Evolutionary conservation across 2,113 vertebrate genomes (phyloP), one percentile per base, ranked within the genome.

Genomic region (Nymphicus hollandicus): DNA sequence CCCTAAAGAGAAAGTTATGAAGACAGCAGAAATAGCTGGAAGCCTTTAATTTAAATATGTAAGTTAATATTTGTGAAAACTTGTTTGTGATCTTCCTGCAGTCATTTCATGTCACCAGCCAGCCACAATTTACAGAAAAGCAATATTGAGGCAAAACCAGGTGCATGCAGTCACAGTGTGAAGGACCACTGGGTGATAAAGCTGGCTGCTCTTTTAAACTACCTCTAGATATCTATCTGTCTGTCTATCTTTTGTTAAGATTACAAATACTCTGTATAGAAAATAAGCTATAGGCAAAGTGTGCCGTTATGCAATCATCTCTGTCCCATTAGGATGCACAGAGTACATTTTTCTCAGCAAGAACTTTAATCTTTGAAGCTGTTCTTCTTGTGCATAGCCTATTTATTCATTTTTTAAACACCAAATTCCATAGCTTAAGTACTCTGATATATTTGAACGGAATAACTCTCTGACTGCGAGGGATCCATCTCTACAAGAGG

Each of bases 401-500:
- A 81, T 95, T 96, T 96, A 90, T 88, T 95, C 86, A 94, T 91
- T 91, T 96, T 92, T 90, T 80, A 87, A 96, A 74, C 41, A 68
- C 65, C 60, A 52, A 65, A 83, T 90, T 93, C 74, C 66, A 43
- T 93, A 84, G 58, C 72, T 53, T 95, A 87, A 94, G 43, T 92
- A 74, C 52, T 89, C 83, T 88, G 86, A 81, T 93, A 35, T 64
- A 55, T 91, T 81, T 37, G 20, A 91, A 68, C 2, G 2, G 85
- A 95, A 82, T 80, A 76, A 39, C 39, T 95, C 46, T 49, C 43
- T 74, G 79, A 55, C 64, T 89, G 46, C 1, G 2, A 91, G 65
- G n/a, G 13, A 69, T 87, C 46, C 35, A 27, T 88, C 66, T 96
- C 85, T 65, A 41, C 27, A 82, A 91, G 72, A 73, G 2, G 19